A percentile compares a stretch with the other conserved stretches of the same genome.
Conservation (phyloP, 2,888 invertebrate genomes). For the Drosophila macrospina region DNA sequence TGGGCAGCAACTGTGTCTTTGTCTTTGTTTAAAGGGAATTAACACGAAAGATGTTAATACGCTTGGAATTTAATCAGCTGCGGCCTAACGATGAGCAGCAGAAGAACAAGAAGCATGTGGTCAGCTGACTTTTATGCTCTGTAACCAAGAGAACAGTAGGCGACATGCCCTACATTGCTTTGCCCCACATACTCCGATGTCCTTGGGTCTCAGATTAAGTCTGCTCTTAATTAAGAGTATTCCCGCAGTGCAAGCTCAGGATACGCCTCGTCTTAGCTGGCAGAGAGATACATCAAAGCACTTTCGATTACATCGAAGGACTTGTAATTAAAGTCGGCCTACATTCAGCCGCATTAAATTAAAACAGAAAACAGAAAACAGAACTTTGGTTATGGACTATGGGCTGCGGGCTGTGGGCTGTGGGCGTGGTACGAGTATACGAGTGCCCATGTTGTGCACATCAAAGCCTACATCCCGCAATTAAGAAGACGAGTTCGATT, state of each 20-base stretch:
- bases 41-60: slow-evolving; percentile 11
- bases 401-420: too few relatives aligned
- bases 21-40: slow-evolving; percentile 4
- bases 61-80: slow-evolving; percentile 17
- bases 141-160: slow-evolving; percentile 6
- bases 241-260: slow-evolving; percentile 22
- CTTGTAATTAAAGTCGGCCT: slow-evolving; percentile 33
- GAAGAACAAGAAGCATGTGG: background rate
- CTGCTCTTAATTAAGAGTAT: slow-evolving; percentile 42
- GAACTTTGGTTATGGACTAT: slow-evolving; percentile 13
- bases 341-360: slow-evolving; percentile 26
- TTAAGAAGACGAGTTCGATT: slow-evolving; percentile 35
- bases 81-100: slow-evolving; percentile 15
- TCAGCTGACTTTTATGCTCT: background rate
- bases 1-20: slow-evolving; percentile 1
- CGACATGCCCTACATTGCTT: slow-evolving; percentile 3
- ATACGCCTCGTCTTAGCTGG: background rate
- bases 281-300: slow-evolving; percentile 48
- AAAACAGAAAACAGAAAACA: slow-evolving; percentile 12
- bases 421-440: background rate
- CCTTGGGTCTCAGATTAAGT: slow-evolving; percentile 10
- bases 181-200: background rate
- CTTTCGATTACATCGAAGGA: slow-evolving; percentile 22
- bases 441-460: slow-evolving; percentile 10
- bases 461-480: slow-evolving; percentile 42